These are phyloP conservation scores for Druceiella hillmani DNA, from an alignment of 2,888 invertebrate genomes.

Conservation along the genomic window DNA sequence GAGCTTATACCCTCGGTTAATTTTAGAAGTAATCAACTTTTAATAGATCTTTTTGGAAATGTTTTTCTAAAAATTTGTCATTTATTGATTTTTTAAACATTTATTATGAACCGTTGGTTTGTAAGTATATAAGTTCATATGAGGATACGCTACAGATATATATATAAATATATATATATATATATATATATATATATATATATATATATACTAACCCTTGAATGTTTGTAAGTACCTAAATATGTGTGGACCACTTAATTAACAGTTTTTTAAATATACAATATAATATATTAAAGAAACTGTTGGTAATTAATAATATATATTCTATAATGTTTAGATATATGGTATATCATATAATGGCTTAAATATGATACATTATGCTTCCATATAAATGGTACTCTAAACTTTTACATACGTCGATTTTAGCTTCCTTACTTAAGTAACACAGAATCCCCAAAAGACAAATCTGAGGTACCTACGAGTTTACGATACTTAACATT, in stretches of 20 bases:
- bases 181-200: constrained; percentile 1
- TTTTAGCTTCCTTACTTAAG: no score
- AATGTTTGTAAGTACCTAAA: background rate
- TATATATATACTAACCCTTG: background rate
- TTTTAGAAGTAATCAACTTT: no score
- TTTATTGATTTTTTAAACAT: no score
- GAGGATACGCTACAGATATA: background rate
- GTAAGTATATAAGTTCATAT: background rate
- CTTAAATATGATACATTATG: background rate
- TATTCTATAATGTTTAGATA: background rate
- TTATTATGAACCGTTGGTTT: no score
- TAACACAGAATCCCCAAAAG: no score
- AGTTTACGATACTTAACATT: no score
- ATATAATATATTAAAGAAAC: background rate
- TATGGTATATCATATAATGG: background rate
- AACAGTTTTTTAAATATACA: background rate
- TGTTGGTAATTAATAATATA: background rate
- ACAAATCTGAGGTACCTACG: no score
- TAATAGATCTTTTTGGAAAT: no score
- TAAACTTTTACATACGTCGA: constrained; percentile 6
- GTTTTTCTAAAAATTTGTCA: no score
- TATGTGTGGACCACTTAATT: background rate
- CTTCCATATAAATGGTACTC: background rate
- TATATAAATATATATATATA: background rate
- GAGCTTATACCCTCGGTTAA: no score